phyloP scores from a whole-genome alignment of 2,797 vertebrate species.

The Characodon lateralis region DNA sequence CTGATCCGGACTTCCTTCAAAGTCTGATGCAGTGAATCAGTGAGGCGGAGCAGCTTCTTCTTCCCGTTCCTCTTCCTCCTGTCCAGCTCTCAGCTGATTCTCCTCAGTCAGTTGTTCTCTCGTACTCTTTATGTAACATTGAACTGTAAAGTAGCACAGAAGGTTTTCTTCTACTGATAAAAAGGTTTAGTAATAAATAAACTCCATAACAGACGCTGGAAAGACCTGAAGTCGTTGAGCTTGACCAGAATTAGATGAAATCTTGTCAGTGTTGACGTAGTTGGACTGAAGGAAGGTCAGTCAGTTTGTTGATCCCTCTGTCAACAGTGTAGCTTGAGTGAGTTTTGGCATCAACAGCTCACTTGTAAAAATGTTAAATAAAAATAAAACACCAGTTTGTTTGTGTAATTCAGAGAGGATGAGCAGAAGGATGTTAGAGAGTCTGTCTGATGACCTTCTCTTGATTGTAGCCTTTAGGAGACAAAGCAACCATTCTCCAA shows the following conservation, averaged over 20 bases:
- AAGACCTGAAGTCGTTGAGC: neutral
- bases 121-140: neutral
- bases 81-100: slow-evolving; percentile 4
- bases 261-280: neutral
- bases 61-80: neutral
- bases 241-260: neutral
- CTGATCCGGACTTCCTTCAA: neutral
- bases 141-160: neutral
- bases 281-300: too few relatives aligned
- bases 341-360: too few relatives aligned
- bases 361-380: too few relatives aligned
- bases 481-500: too few relatives aligned
- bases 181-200: neutral
- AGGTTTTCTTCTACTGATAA: neutral
- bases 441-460: neutral
- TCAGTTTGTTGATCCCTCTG: too few relatives aligned
- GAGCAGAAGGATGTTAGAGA: too few relatives aligned
- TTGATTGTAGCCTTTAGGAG: neutral
- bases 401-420: neutral
- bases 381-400: neutral
- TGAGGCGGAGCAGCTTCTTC: slow-evolving; percentile 50
- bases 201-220: neutral
- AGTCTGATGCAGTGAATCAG: slow-evolving; percentile 14
- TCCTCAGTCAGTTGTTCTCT: neutral
- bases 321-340: too few relatives aligned